Evolutionary conservation across 2,888 invertebrate species (phyloP).

Genomic region (Coenonympha arcania): DNA sequence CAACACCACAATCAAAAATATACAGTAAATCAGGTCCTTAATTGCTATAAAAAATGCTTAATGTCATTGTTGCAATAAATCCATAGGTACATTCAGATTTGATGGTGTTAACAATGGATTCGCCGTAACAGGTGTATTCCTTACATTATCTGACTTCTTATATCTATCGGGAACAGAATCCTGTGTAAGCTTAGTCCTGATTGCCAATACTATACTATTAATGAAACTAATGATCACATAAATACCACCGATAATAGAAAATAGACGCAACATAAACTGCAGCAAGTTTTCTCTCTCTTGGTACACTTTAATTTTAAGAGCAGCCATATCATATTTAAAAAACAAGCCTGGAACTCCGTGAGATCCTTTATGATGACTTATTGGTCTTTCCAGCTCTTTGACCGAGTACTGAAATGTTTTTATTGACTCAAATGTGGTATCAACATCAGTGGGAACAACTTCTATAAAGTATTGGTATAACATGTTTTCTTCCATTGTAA

Average conservation of each 20-base stretch:
- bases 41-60: background rate
- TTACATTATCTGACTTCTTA: slow-evolving; percentile 33
- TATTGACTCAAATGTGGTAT: slow-evolving; percentile 80
- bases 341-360: slow-evolving; percentile 96
- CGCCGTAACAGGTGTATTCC: slow-evolving; percentile 26
- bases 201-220: slow-evolving; percentile 48
- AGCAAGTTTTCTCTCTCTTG: slow-evolving; percentile 84
- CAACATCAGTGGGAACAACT: slow-evolving; percentile 96
- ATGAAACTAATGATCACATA: slow-evolving; percentile 85
- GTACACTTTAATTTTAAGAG: slow-evolving; percentile 86
- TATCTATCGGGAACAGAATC: slow-evolving; percentile 31
- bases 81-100: slow-evolving; percentile 53
- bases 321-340: slow-evolving; percentile 95
- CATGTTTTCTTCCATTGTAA: slow-evolving; percentile 80
- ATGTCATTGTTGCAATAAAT: slow-evolving; percentile 56
- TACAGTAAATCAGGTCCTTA: background rate
- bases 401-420: slow-evolving; percentile 95
- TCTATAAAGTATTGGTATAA: slow-evolving; percentile 95
- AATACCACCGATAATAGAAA: slow-evolving; percentile 93
- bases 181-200: slow-evolving; percentile 41
- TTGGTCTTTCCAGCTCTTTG: slow-evolving; percentile 88
- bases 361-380: slow-evolving; percentile 80
- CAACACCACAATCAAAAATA: too few relatives aligned
- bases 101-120: slow-evolving; percentile 54
- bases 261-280: slow-evolving; percentile 89